Evolutionary conservation across 2,797 vertebrate genomes (phyloP), one percentile per base, ranked within the genome.

Genomic region (Fringilla coelebs): DNA sequence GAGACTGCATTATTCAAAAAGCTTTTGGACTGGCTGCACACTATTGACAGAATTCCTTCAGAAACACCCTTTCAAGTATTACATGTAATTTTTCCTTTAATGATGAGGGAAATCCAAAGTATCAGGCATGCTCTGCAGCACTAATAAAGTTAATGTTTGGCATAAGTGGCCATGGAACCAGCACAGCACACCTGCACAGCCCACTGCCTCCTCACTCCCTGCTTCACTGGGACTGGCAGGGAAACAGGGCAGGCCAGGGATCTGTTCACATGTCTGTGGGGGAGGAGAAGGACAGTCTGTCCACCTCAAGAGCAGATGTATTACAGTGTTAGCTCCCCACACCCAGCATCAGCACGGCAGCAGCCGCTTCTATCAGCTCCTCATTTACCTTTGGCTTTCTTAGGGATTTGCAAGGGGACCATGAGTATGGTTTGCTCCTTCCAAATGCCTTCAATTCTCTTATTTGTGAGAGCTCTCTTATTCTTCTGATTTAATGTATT

Each of bases 111-210:
- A 82, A 31, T 38, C 28, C 38, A 32, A 79, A 54, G 29, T n/a
- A 52, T 26, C 32, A 17, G n/a, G 32, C 15, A 5, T 66, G 28
- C 15, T 22, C 70, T 38, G 19, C 28, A 79, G 32, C 74, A 26
- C 11, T 77, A 89, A 70, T 54, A 58, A 74, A 67, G 58, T 34
- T 17, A 40, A 8, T 54, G 41, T 74, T 62, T 66, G 29, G 29
- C 2, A 0, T 55, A 52, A 52, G 34, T 48, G 38, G 41, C 22
- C 2, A 7, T 14, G 36, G 63, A 49, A 78, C 13, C 28, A n/a
- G 18, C 0, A 1, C 2, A 6, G 34, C 34, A 43, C 13, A 49
- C 34, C 11, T 2, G 3, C 38, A 73, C 10, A 52, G 46, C 10
- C 38, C 34, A 49, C 26, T 28, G 16, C 32, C 21, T 81, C 22